Conservation (phyloP, 64 coral and sea anemone species). For the Stylophora pistillata region DNA sequence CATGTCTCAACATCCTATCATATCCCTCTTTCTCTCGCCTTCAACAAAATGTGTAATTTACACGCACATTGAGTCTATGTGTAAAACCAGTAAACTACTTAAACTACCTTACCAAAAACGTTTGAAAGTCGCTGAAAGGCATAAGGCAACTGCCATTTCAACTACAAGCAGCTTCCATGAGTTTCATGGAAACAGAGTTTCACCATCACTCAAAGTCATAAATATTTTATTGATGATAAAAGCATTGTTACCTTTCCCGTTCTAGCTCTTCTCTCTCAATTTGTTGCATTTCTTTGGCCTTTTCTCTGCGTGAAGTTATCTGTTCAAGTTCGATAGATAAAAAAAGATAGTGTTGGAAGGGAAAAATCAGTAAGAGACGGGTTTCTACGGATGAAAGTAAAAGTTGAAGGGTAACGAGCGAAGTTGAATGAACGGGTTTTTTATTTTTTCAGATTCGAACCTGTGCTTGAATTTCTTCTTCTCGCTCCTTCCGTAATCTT, state of each 20-base stretch:
- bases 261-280: slow-evolving; percentile 81
- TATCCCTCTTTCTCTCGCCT: slow-evolving; percentile 79
- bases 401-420: background rate
- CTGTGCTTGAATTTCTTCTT: slow-evolving; percentile 90
- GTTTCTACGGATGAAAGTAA: no score
- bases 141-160: no score
- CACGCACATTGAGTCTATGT: background rate
- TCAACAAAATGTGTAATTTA: background rate
- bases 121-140: no score
- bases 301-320: slow-evolving; percentile 82
- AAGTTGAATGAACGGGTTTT: background rate
- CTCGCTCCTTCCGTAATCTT: slow-evolving; percentile 58
- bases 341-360: no score
- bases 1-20: slow-evolving; percentile 82
- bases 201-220: no score
- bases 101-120: no score
- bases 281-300: slow-evolving; percentile 59
- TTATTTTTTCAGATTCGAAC: background rate
- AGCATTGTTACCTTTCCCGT: slow-evolving; percentile 64
- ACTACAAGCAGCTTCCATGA: no score
- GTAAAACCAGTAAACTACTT: background rate
- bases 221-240: background rate
- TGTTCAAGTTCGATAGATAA: background rate
- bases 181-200: no score
- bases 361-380: no score